Evolutionary conservation across 2,888 invertebrate genomes (phyloP), one percentile per base, ranked within the genome.

Genomic region (Notodonta ziczac): DNA sequence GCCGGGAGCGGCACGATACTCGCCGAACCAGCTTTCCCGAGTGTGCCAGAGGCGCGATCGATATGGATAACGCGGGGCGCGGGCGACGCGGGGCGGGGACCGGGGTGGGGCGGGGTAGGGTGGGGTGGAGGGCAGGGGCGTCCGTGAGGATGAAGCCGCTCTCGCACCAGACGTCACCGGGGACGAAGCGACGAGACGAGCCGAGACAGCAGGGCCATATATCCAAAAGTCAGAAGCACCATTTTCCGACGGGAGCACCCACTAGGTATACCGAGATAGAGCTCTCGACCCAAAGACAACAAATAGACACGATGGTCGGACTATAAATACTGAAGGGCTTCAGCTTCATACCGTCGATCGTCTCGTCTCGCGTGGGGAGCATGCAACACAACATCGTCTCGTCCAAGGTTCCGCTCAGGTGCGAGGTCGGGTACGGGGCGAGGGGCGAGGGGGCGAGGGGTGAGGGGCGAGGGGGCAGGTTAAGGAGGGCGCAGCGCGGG

Each of bases 401-500:
- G 50, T 16, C 50, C 16, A 9, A 9, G 50, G 50, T 10, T 5
- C 48, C 14, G n/a, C 6, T 48, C 48, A 5, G 6, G 16, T 51
- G 51, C 16, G 51, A 51, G 51, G 60, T 51, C 8, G 42, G 42
- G 58, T 51, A 53, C 35, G 13, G 50, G 57, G 58, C 12, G 51
- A 13, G 13, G 24, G 35, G 53, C 6, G 53, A 62, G 67, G 63
- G 63, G 73, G 75, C 62, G 62, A 56, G 59, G 65, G 59, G 62
- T 13, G 59, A 50, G 52, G 69, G 57, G 63, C 65, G 59, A 57
- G 51, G 62, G 59, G 80, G 72, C 76, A 80, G 86, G 88, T 90
- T 93, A 93, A 69, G 93, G 94, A 72, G 94, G 93, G 71, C 90
- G 88, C 75, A 91, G 88, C 85, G 97, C 97, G 86, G 97, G 97